A percentile compares a stretch with the other conserved stretches of the same genome.
phyloP scores from a whole-genome alignment of 2,888 invertebrate species.

The Chrysomela aeneicollis region DNA sequence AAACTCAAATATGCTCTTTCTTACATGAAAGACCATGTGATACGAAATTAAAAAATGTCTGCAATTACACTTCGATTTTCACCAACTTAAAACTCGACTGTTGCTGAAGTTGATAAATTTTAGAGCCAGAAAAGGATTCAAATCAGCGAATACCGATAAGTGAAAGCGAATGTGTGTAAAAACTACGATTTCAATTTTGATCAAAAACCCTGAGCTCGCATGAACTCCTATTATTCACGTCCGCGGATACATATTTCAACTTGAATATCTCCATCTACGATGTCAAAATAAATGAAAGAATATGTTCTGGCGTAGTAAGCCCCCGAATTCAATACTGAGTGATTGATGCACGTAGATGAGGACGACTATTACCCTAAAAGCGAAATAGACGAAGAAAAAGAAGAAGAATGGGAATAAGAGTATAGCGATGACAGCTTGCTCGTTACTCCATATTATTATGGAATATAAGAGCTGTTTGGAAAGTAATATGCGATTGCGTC shows the following conservation, averaged over 20 bases:
- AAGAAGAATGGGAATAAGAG: constrained; percentile 50
- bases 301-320: constrained; percentile 26
- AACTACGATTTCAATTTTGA: not conserved
- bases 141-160: not conserved
- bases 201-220: constrained; percentile 13
- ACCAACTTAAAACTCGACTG: too few relatives aligned
- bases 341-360: constrained; percentile 45
- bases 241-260: constrained; percentile 31
- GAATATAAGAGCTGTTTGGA: constrained; percentile 44
- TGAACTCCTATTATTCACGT: constrained; percentile 24
- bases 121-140: too few relatives aligned
- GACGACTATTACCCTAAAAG: constrained; percentile 48
- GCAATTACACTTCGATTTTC: too few relatives aligned
- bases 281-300: constrained; percentile 37
- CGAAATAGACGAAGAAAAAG: constrained; percentile 33
- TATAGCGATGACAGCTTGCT: constrained; percentile 49
- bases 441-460: constrained; percentile 49
- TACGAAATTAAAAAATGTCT: too few relatives aligned
- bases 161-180: not conserved
- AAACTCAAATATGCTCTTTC: too few relatives aligned
- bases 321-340: constrained; percentile 43
- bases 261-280: constrained; percentile 20
- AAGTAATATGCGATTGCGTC: constrained; percentile 50
- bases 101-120: too few relatives aligned
- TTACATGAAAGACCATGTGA: too few relatives aligned